Evolutionary conservation across 1,140 invertebrate genomes (phyloP).

Genomic region (Tetraneura akinire): DNA sequence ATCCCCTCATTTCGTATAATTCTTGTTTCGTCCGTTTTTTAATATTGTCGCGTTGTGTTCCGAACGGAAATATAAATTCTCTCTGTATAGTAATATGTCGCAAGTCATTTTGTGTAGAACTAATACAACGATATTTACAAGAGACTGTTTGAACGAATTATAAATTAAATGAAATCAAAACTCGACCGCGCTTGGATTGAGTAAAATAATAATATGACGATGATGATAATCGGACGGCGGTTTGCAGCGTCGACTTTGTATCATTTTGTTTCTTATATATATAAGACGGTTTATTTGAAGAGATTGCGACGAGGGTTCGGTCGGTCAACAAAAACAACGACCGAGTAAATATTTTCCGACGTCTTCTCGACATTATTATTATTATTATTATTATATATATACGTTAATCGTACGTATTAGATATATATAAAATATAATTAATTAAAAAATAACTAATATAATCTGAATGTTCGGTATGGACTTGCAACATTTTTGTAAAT

Average conservation of each 20-base stretch:
- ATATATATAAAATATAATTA: not conserved
- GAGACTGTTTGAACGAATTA: constrained; percentile 8
- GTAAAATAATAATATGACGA: not conserved
- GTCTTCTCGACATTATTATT: too few species aligned
- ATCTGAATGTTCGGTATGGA: not conserved
- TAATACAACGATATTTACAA: not conserved
- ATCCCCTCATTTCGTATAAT: too few species aligned
- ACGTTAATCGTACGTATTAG: too few species aligned
- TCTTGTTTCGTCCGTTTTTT: too few species aligned
- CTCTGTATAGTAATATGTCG: too few species aligned
- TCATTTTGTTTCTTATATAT: too few species aligned
- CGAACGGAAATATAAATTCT: too few species aligned
- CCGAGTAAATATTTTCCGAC: not conserved
- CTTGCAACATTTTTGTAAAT: too few species aligned
- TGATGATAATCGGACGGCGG: not conserved
- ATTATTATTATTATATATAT: too few species aligned
- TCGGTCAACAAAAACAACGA: constrained; percentile 9
- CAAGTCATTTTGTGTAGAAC: too few species aligned
- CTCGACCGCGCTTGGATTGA: too few species aligned
- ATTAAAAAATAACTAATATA: not conserved
- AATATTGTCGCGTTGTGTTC: too few species aligned
- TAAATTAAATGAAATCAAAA: not conserved
- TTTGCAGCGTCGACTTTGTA: not conserved
- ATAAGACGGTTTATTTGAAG: not conserved
- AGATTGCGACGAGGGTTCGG: not conserved